Evolutionary conservation across 1,140 invertebrate genomes (phyloP).

Genomic region (Prorops nasuta): DNA sequence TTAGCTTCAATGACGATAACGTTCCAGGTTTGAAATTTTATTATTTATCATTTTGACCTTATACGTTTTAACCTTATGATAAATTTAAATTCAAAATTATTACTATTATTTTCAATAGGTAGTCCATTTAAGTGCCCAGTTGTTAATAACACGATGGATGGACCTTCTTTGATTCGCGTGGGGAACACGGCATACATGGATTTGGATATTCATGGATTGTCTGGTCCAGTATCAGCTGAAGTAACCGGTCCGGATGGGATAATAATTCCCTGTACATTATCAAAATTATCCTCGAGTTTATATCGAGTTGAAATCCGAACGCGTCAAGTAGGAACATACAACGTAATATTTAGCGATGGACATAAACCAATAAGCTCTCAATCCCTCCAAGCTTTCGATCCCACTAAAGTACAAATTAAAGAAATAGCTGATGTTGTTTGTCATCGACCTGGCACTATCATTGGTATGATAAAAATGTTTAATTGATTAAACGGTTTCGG

Average conservation of each 20-base stretch:
- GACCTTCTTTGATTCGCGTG: conserved; percentile 53
- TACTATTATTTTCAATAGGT: conserved; percentile 54
- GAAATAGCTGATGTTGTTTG: conserved; percentile 79
- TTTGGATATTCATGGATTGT: conserved; percentile 50
- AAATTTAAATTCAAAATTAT: not conserved
- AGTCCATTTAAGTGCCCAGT: conserved; percentile 81
- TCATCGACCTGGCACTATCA: conserved; percentile 78
- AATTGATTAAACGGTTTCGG: conserved; percentile 2
- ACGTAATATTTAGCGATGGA: conserved; percentile 59
- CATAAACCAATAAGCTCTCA: conserved; percentile 61
- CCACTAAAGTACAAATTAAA: conserved; percentile 73
- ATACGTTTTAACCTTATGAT: not conserved
- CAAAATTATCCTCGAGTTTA: conserved; percentile 55
- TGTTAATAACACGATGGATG: conserved; percentile 51
- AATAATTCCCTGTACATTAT: conserved; percentile 57
- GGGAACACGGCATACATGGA: conserved; percentile 60
- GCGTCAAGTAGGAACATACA: conserved; percentile 64
- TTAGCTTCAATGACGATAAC: conserved; percentile 94
- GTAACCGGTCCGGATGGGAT: conserved; percentile 60
- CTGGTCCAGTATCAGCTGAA: conserved; percentile 48
- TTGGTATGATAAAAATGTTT: conserved; percentile 55
- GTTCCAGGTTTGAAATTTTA: conserved; percentile 64
- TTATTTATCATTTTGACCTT: not conserved
- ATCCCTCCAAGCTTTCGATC: conserved; percentile 84
- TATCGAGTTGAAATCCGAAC: conserved; percentile 62